A percentile compares a stretch with the other conserved stretches of the same genome.
Evolutionary conservation across 2,113 vertebrate species (phyloP).

Genomic region (Nesogale talazaci): DNA sequence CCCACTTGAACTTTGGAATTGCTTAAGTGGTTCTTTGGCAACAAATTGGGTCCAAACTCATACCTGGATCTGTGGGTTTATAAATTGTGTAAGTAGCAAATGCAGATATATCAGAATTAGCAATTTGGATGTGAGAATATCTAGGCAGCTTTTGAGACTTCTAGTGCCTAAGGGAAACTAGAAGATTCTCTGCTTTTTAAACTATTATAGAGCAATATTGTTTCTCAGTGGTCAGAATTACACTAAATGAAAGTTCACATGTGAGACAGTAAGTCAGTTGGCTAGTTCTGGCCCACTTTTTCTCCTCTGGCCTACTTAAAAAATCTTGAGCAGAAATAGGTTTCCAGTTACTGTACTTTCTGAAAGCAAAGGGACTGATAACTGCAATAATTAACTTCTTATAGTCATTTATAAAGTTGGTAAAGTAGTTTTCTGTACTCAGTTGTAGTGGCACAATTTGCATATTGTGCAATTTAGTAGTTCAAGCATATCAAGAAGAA

Average conservation of each 20-base stretch:
- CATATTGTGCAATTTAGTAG: too few relatives aligned
- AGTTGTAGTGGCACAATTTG: too few relatives aligned
- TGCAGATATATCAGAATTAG: background rate
- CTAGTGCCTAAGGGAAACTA: background rate
- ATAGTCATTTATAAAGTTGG: background rate
- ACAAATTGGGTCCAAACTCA: background rate
- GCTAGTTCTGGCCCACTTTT: background rate
- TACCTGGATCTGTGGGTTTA: constrained; percentile 20
- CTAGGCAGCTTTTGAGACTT: background rate
- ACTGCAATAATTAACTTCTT: background rate
- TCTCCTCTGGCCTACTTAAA: background rate
- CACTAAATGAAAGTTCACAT: background rate
- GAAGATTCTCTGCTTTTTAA: background rate
- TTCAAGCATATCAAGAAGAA: too few relatives aligned
- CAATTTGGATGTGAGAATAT: background rate
- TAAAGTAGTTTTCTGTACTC: background rate
- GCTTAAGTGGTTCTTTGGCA: background rate
- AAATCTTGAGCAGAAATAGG: background rate
- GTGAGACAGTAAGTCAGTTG: background rate
- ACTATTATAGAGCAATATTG: background rate
- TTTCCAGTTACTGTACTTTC: background rate
- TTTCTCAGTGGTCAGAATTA: background rate
- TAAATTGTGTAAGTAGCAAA: constrained; percentile 4
- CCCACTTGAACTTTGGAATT: constrained; percentile 4
- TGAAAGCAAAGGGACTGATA: background rate